Percentiles rank a stretch among this genome's conserved stretches.
Conservation (phyloP, 2,113 vertebrate species). For the Pantherophis guttatus region DNA sequence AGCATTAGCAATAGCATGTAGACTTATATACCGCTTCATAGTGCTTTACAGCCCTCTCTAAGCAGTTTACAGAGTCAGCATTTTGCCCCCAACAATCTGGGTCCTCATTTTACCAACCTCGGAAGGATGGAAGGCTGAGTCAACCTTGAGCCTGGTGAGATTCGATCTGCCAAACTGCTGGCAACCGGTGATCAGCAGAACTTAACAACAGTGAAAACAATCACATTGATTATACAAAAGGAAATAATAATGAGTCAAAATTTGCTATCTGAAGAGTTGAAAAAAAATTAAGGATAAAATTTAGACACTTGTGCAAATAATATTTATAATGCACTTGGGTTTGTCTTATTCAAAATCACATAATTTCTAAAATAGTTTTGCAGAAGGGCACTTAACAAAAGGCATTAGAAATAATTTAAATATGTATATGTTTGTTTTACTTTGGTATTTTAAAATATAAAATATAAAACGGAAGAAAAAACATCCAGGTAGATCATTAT, state of each 20-base stretch:
- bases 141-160: too few relatives aligned
- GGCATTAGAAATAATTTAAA: background rate
- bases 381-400: constrained; percentile 41
- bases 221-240: background rate
- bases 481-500: constrained; percentile 13
- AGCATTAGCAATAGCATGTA: too few relatives aligned
- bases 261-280: background rate
- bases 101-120: too few relatives aligned
- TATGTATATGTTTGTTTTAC: constrained; percentile 10
- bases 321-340: constrained; percentile 32
- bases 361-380: constrained; percentile 32
- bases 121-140: too few relatives aligned
- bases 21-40: too few relatives aligned
- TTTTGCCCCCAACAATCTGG: too few relatives aligned
- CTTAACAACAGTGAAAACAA: background rate
- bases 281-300: constrained; percentile 32
- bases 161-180: too few relatives aligned
- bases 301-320: constrained; percentile 2
- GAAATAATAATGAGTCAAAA: background rate
- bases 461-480: constrained; percentile 21
- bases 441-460: constrained; percentile 49
- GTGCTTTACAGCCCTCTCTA: too few relatives aligned
- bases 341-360: constrained; percentile 16
- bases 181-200: too few relatives aligned
- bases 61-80: too few relatives aligned